phyloP scores from a whole-genome alignment of 2,888 invertebrate species.

The Silvanus unidentatus region DNA sequence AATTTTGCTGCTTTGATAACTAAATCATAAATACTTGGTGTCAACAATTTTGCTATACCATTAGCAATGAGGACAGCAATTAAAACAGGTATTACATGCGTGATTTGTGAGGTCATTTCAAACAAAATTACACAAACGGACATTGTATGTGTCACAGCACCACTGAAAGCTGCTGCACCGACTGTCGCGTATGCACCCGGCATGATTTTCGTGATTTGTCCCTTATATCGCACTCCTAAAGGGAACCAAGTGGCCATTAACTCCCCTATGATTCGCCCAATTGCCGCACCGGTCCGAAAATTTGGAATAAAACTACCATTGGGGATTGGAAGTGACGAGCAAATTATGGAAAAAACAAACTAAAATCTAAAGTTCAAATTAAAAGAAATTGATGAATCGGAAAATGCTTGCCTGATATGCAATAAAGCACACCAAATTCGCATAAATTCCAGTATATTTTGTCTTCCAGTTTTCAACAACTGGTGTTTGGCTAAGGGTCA shows the following conservation, averaged over 20 bases:
- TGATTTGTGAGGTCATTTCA: conserved; percentile 96
- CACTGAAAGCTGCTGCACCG: conserved; percentile 89
- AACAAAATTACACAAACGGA: conserved; percentile 92
- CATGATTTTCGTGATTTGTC: conserved; percentile 73
- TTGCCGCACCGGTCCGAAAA: conserved; percentile 91
- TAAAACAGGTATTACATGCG: conserved; percentile 89
- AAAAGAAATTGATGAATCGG: conserved; percentile 7
- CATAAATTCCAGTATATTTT: conserved; percentile 73
- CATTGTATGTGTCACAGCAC: conserved; percentile 93
- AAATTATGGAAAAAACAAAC: conserved; percentile 82
- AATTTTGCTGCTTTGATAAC: conserved; percentile 93
- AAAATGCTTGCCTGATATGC: conserved; percentile 70
- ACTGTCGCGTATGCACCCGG: conserved; percentile 95
- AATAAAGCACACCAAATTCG: conserved; percentile 78
- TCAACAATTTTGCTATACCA: conserved; percentile 81
- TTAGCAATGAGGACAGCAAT: conserved; percentile 91
- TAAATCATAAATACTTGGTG: conserved; percentile 95
- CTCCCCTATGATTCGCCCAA: conserved; percentile 90
- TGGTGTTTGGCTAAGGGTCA: conserved; percentile 76
- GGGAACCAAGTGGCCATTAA: conserved; percentile 93
- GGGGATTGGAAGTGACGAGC: conserved; percentile 94
- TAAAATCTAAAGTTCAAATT: conserved; percentile 43
- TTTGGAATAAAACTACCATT: conserved; percentile 96
- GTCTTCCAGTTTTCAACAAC: conserved; percentile 86
- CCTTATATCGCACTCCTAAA: conserved; percentile 76